Evolutionary conservation across 2,888 invertebrate species (phyloP), one percentile per base, ranked within the genome.

Genomic region (Ariolimax columbianus): DNA sequence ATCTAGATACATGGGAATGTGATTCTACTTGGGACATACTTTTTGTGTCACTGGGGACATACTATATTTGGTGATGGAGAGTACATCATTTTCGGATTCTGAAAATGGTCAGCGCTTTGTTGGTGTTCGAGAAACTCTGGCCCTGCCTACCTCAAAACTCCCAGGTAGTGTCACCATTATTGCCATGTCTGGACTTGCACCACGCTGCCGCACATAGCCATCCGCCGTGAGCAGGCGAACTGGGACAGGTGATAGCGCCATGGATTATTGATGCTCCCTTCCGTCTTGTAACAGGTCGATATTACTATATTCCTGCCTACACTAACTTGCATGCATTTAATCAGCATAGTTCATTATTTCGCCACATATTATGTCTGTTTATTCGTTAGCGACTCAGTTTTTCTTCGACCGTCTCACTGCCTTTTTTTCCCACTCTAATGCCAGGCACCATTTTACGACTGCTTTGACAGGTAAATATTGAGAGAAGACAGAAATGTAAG

Each of bases 201-300:
- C 1, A 33, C 66, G 26, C 72, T 26, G 72, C 26, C n/a, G 38
- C 38, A 40, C 30, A 36, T 78, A 63, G 30, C 36, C 30, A 23
- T 55, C n/a, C n/a, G n/a, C n/a, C 40, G 73, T 73, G 73, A 47
- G 43, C 43, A 43, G 73, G 26, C 77, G 77, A 30, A 59, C 63
- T 55, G 36, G 59, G 26, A 59, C 38, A 78, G 63, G 40, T 78
- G 38, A 17, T 40, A 38, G 30, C 30, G 40, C 59, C 38, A 63
- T 66, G 40, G 40, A 43, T 59, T 66, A 59, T 66, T 78, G 78
- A 59, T 78, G 47, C 26, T 38, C 38, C 30, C 26, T 73, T 36
- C 47, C 36, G 47, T 82, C 73, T 73, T 36, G 40, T 40, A 51
- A 36, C 38, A 23, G 33, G 36, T 73, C 51, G 30, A 70, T 82